Percentiles rank a stretch among this genome's conserved stretches.
Evolutionary conservation across 1,140 invertebrate genomes (phyloP).

Genomic region (Achroia grisella): DNA sequence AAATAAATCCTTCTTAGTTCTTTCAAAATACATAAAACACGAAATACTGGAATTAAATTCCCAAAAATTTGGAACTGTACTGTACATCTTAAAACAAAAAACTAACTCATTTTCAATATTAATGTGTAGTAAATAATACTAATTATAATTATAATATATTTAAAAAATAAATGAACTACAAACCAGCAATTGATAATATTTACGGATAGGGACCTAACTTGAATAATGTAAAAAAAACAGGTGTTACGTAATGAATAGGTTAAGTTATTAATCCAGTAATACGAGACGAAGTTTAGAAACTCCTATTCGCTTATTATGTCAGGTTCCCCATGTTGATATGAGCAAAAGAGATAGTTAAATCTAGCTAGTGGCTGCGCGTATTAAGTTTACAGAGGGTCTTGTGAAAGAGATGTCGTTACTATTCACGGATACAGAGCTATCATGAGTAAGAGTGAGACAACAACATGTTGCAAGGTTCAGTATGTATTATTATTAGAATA

Average conservation of each 20-base stretch:
- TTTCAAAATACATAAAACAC: no score
- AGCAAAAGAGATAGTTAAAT: constrained; percentile 55
- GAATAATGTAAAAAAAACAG: constrained; percentile 20
- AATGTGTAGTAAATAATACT: no score
- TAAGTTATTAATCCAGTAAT: constrained; percentile 10
- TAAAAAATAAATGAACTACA: no score
- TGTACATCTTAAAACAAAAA: no score
- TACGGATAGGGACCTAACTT: no score
- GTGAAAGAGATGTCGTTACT: constrained; percentile 51
- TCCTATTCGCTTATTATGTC: constrained; percentile 29
- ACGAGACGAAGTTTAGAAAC: constrained; percentile 33
- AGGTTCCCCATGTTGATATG: constrained; percentile 34
- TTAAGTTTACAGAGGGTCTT: constrained; percentile 34
- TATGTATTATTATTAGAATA: constrained; percentile 71
- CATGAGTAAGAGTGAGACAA: constrained; percentile 57
- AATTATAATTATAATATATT: no score
- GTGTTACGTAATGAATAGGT: constrained; percentile 22
- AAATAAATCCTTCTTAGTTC: no score
- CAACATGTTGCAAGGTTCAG: constrained; percentile 53
- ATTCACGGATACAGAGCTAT: constrained; percentile 30
- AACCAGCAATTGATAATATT: no score
- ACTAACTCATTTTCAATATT: no score
- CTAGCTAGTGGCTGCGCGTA: constrained; percentile 34
- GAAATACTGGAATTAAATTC: no score
- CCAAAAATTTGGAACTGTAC: no score